Evolutionary conservation across 2,888 invertebrate genomes (phyloP), one percentile per base, ranked within the genome.

Genomic region (Maniola hyperantus): DNA sequence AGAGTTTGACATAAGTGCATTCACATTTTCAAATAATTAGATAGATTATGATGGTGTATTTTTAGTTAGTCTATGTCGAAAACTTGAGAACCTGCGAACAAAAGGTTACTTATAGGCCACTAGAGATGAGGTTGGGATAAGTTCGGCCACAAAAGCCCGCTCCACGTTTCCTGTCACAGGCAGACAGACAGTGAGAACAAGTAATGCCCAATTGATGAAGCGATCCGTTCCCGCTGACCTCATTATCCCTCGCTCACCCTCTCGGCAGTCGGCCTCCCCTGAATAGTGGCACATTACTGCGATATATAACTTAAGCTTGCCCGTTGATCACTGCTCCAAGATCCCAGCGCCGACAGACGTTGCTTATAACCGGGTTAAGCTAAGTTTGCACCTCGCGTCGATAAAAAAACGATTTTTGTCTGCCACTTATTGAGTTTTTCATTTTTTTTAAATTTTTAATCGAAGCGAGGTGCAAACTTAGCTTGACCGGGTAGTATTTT

Each of bases 151-250:
- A 18, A 8, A 10, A 18, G 48, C 48, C 20, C 50, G 46, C 46
- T 18, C 20, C 44, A 6, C n/a, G n/a, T 46, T 2, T 6, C 18
- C 20, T 20, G 55, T 39, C 57, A 39, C 54, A 5, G 5, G n/a
- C 57, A 42, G 57, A 13, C 57, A 6, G 57, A 18, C 13, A 39
- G 57, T 13, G 20, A 5, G 11, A 20, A 13, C 39, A 42, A 20
- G 6, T 57, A 42, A 57, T 57, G 57, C 57, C 57, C 57, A 57
- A 57, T 57, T 57, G 57, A 57, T 57, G 57, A 20, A 18, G 57
- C 57, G 20, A 57, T 39, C 18, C 42, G 57, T 57, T 42, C 20
- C 39, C 34, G 39, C 18, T 10, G 55, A 15, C 39, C 57, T 57
- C 57, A 57, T 57, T 57, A 57, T 39, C 57, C 18, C 13, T 15